Evolutionary conservation across 2,113 vertebrate species (phyloP).

Genomic region (Pampusana beccarii): DNA sequence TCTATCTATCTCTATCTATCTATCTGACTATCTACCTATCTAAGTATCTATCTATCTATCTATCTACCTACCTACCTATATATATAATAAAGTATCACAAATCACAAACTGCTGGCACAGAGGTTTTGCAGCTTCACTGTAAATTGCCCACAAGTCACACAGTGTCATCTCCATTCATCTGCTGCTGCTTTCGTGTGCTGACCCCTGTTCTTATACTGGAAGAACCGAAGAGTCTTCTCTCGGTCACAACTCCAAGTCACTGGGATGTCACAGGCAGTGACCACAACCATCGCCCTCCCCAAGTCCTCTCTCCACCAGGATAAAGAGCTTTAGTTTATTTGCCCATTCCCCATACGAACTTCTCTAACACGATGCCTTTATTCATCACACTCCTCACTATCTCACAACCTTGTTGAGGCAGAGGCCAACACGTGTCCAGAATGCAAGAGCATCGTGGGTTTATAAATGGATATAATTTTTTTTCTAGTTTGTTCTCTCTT

Average conservation of each 20-base stretch:
- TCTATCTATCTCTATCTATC: too few species aligned
- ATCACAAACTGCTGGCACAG: neutral
- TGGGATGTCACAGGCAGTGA: neutral
- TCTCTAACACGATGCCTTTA: fast-evolving
- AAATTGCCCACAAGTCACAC: neutral
- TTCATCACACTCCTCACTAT: neutral
- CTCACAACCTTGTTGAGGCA: neutral
- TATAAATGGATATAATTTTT: fast-evolving
- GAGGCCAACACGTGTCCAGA: neutral
- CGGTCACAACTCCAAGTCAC: neutral
- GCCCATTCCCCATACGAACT: fast-evolving
- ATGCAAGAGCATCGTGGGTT: neutral
- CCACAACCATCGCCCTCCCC: neutral
- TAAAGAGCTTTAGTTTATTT: fast-evolving
- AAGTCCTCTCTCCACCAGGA: neutral
- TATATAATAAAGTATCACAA: neutral
- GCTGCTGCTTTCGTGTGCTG: neutral
- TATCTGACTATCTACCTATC: too few species aligned
- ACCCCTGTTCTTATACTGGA: neutral
- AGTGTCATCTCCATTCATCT: neutral
- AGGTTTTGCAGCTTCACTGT: neutral
- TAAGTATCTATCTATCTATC: too few species aligned
- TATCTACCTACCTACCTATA: too few species aligned
- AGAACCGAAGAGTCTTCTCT: neutral
- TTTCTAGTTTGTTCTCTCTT: neutral